Evolutionary conservation across 1,140 invertebrate genomes (phyloP), one percentile per base, ranked within the genome.

Genomic region (Ladona fulva): DNA sequence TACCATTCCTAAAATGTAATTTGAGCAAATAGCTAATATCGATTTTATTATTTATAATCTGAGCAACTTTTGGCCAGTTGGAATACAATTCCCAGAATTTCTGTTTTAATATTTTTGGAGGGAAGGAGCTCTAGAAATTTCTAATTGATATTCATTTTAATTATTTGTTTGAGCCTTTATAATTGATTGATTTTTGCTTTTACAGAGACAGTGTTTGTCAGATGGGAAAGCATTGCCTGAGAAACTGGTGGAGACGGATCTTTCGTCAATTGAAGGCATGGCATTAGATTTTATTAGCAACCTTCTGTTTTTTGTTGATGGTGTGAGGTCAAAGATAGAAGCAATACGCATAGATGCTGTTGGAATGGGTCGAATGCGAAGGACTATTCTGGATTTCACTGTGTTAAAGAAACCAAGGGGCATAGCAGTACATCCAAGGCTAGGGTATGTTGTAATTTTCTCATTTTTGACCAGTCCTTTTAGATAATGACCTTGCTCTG

Each of bases 251-350:
- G 90, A 92, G 79, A 90, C 86, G 0, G 89, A 92, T 81, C 85
- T 97, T 52, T 89, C 90, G 44, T 94, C 93, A 7, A 93, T 98
- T 25, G 95, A 98, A 86, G 96, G 96, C 12, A 93, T 98, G 90
- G 92, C 95, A 0, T 89, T 94, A 42, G 97, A 99, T 86, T 98
- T 95, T 95, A 90, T 97, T n/a, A 93, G 93, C 0, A 93, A 95
- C 78, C 92, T 96, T 79, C 84, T 99, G 0, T 98, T 97, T 84
- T 97, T 96, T 84, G 94, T 96, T 0, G 95, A 98, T 84, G 91
- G 93, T 44, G 87, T 91, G 78, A 86, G 90, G 74, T 89, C 91
- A 80, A 91, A 90, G 81, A 95, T 97, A 80, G 92, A 96, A 83
- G 90, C 95, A 0, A 91, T 95, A 0, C 85, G 91, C 59, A 93